Percentiles rank a stretch among this genome's conserved stretches.
Evolutionary conservation across 2,888 invertebrate genomes (phyloP).

Genomic region (Harpalus rubripes): DNA sequence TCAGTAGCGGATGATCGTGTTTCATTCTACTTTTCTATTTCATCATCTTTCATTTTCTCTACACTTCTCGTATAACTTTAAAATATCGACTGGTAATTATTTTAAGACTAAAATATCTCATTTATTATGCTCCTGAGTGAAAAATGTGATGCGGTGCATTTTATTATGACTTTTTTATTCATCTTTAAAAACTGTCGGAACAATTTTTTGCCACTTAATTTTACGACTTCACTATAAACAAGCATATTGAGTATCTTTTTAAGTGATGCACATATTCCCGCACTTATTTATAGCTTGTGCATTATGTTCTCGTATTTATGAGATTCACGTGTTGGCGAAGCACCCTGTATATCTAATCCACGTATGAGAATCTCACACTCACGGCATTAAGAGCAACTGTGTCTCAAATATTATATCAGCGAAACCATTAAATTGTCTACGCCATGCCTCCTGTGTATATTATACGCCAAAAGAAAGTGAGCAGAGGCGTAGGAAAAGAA

Average conservation of each 20-base stretch:
- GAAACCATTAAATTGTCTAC: slow-evolving; percentile 63
- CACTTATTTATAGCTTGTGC: background rate
- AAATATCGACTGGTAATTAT: too few relatives aligned
- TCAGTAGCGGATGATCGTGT: too few relatives aligned
- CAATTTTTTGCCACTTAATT: background rate
- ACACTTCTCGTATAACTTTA: too few relatives aligned
- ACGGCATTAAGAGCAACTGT: slow-evolving; percentile 59
- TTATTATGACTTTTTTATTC: too few relatives aligned
- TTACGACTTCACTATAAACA: background rate
- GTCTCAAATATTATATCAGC: slow-evolving; percentile 63
- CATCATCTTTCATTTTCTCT: too few relatives aligned
- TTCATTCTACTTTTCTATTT: too few relatives aligned
- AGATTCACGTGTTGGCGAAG: slow-evolving; percentile 27
- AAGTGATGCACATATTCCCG: background rate
- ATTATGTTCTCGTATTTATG: slow-evolving; percentile 17
- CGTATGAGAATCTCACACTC: slow-evolving; percentile 36
- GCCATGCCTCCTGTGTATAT: slow-evolving; percentile 49
- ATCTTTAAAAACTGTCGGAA: too few relatives aligned
- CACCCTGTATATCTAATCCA: slow-evolving; percentile 44
- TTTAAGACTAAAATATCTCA: too few relatives aligned
- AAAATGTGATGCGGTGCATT: too few relatives aligned
- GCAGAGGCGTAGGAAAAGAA: background rate
- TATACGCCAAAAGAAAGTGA: slow-evolving; percentile 40
- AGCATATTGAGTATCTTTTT: background rate
- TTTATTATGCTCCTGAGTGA: too few relatives aligned